Evolutionary conservation across 2,888 invertebrate species (phyloP), one percentile per base, ranked within the genome.

Genomic region (Melieria omissa): DNA sequence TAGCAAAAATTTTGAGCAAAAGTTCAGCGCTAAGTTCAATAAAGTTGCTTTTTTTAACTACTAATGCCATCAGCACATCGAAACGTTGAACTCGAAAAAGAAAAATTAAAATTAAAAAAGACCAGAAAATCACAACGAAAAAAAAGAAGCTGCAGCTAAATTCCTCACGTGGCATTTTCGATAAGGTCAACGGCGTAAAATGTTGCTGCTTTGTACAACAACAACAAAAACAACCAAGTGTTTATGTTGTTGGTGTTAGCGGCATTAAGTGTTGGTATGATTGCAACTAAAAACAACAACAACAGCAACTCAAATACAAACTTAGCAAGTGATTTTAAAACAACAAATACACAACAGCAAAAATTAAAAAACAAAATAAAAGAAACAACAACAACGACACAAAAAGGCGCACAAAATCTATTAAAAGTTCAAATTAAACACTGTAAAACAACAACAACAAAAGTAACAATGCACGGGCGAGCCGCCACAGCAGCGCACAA

Each of bases 181-280:
- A 72, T 73, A 77, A 77, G 77, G 77, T 77, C 73, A 76, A 70
- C 72, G 41, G 8, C 42, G 54, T 70, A 73, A 69, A 46, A 47
- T 47, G 47, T 41, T 5, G 46, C 16, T 16, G 16, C 47, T 16
- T 47, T 14, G 41, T 44, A 14, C 44, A 45, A 8, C 14, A 45
- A 8, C 14, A 65, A 0, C 10, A 16, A 42, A 8, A 4, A 49
- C 9, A 14, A 42, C 9, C 12, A 54, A 10, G 3, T 29, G 29
- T 29, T 29, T 3, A 29, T n/a, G 45, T 46, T 4, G 45, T 6
- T 46, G 47, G 16, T 45, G 41, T 7, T 9, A 29, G 9, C 29
- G 5, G 47, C 6, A n/a, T 41, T 29, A 63, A 45, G 14, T 61
- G 60, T 42, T 42, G 42, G 58, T 10, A 58, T 5, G 41, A 1